Evolutionary conservation across 2,113 vertebrate species (phyloP).

Genomic region (Lophochroa leadbeateri): DNA sequence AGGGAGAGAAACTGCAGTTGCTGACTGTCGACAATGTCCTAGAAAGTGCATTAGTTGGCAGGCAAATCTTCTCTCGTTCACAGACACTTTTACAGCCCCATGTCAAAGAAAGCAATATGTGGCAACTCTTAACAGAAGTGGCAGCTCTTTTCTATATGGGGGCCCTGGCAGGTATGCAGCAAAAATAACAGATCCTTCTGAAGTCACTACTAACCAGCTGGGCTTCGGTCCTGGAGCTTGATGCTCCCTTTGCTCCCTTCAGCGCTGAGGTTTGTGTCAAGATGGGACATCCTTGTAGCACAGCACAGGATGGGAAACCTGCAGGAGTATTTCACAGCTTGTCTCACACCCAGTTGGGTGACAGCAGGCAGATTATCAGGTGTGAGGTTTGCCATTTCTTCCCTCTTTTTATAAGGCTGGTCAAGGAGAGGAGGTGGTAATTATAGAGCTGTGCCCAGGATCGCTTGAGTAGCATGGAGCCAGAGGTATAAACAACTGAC

Average conservation of each 20-base stretch:
- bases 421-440: background rate
- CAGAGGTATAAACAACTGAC: background rate
- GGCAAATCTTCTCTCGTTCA: background rate
- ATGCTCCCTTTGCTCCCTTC: background rate
- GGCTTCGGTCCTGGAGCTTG: background rate
- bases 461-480: background rate
- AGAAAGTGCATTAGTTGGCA: background rate
- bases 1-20: background rate
- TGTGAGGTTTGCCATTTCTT: background rate
- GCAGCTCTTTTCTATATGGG: background rate
- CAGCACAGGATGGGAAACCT: background rate
- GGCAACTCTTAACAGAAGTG: background rate
- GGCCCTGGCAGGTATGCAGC: background rate
- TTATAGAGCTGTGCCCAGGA: background rate
- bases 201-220: background rate
- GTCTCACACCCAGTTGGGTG: background rate
- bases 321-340: background rate
- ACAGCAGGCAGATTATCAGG: background rate
- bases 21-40: background rate
- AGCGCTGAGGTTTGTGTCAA: background rate
- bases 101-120: background rate
- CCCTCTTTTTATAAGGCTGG: background rate
- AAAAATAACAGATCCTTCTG: background rate
- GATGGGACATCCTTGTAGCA: fast-evolving
- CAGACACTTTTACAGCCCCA: background rate